Percentiles rank a stretch among this genome's conserved stretches.
These are phyloP conservation scores for Nyctibius bracteatus DNA, from an alignment of 2,113 vertebrate genomes.

Conservation along the genomic window DNA sequence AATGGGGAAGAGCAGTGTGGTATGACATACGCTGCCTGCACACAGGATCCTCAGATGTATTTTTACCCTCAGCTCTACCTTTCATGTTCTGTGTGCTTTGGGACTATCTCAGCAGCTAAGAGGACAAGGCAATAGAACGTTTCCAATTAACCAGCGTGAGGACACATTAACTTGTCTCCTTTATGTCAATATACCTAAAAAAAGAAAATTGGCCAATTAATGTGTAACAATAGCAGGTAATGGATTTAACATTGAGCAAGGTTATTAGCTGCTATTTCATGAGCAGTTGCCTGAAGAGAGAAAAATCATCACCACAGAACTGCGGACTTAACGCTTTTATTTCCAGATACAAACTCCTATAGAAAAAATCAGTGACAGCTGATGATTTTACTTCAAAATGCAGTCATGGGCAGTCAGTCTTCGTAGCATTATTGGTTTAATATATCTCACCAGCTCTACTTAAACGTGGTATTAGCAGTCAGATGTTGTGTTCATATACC, in stretches of 20 bases:
- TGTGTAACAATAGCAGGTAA: slow-evolving; percentile 19
- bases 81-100: not conserved
- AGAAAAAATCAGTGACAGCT: not conserved
- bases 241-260: slow-evolving; percentile 37
- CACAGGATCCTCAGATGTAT: not conserved
- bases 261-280: slow-evolving; percentile 31
- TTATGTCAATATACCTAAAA: slow-evolving; percentile 20
- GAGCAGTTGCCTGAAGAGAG: slow-evolving; percentile 3
- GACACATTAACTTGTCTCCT: slow-evolving; percentile 47
- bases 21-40: not conserved
- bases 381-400: not conserved
- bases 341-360: not conserved
- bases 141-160: not conserved
- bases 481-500: rapidly evolving
- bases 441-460: not conserved
- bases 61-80: not conserved
- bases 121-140: not conserved
- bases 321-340: not conserved
- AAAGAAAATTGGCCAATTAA: slow-evolving; percentile 62
- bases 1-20: rapidly evolving
- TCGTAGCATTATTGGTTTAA: not conserved
- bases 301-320: not conserved
- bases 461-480: no score
- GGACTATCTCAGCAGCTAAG: not conserved
- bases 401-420: not conserved